phyloP scores from a whole-genome alignment of 2,888 invertebrate species.

The Seira musarum region DNA sequence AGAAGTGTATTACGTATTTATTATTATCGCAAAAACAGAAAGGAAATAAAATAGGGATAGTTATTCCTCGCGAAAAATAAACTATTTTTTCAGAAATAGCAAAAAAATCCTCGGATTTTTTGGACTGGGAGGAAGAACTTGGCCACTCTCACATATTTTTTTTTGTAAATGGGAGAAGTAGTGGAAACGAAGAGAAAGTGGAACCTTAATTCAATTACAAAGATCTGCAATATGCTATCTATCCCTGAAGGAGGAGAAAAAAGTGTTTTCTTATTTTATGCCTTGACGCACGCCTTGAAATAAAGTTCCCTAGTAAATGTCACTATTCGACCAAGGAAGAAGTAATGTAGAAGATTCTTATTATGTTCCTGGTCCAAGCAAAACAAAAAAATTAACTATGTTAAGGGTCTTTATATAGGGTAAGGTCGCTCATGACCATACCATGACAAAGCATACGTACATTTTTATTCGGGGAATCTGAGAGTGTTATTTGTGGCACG shows the following conservation, averaged over 20 bases:
- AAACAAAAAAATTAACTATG: too few species aligned
- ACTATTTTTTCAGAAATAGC: background rate
- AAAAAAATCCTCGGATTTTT: too few species aligned
- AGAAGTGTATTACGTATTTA: background rate
- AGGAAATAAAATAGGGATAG: slow-evolving; percentile 20
- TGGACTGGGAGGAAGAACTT: slow-evolving; percentile 12
- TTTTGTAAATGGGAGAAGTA: slow-evolving; percentile 11
- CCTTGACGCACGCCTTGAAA: slow-evolving; percentile 17
- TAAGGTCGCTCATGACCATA: too few species aligned
- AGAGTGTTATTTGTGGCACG: slow-evolving; percentile 41
- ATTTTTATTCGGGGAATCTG: too few species aligned
- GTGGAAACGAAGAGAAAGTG: slow-evolving; percentile 13
- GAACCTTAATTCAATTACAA: slow-evolving; percentile 56
- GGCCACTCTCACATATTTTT: slow-evolving; percentile 15
- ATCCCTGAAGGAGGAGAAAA: slow-evolving; percentile 3
- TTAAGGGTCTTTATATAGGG: too few species aligned
- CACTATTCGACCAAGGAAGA: slow-evolving; percentile 15
- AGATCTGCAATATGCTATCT: slow-evolving; percentile 56
- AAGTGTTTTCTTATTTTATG: slow-evolving; percentile 16
- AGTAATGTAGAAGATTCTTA: too few species aligned
- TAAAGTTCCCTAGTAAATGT: background rate
- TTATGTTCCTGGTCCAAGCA: too few species aligned
- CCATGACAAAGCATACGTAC: too few species aligned
- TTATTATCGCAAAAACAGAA: background rate
- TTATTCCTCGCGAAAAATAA: slow-evolving; percentile 31